Percentiles rank a stretch among this genome's conserved stretches.
These are phyloP conservation scores for Thamnophis sirtalis DNA, from an alignment of 2,113 vertebrate genomes.

Conservation along the genomic window DNA sequence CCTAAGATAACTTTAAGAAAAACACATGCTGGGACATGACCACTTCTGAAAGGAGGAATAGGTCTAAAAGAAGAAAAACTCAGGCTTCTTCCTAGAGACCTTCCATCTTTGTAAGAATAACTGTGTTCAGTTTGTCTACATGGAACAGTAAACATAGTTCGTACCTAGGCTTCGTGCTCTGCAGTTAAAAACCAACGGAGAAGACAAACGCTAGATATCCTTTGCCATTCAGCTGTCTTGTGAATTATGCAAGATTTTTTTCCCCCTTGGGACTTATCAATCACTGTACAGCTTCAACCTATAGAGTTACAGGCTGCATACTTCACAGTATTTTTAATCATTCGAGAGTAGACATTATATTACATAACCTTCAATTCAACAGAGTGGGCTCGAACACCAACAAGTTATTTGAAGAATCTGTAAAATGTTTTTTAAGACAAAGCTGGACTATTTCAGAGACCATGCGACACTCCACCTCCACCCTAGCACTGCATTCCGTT, in stretches of 20 bases:
- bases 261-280: background rate
- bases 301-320: background rate
- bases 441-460: background rate
- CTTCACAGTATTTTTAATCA: background rate
- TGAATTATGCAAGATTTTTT: background rate
- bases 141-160: background rate
- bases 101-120: background rate
- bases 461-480: background rate
- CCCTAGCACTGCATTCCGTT: background rate
- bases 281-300: background rate
- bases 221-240: background rate
- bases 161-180: background rate
- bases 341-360: background rate
- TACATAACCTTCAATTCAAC: background rate
- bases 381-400: background rate
- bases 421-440: background rate
- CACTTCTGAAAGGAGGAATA: background rate
- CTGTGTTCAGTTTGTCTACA: background rate
- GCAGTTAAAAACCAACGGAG: background rate
- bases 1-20: background rate
- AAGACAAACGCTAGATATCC: background rate
- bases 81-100: background rate
- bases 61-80: background rate
- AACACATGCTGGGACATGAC: background rate
- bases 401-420: background rate